Evolutionary conservation across 92 coral and sea anemone species (phyloP).

Genomic region (Parazoanthus atlanticus): DNA sequence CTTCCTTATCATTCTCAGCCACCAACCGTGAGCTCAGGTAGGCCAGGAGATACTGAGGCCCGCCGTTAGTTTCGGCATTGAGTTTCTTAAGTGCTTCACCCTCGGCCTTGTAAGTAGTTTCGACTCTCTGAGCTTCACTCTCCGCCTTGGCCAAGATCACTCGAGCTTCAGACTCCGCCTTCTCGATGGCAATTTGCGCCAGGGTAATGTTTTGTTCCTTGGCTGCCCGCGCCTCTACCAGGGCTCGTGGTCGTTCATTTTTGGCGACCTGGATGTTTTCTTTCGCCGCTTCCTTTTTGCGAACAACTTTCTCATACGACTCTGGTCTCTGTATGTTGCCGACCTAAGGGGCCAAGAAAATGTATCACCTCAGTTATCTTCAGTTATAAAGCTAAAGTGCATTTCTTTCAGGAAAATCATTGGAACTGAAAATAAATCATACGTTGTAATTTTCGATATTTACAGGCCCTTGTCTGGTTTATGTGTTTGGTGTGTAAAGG

Average conservation of each 20-base stretch:
- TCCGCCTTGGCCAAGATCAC: slow-evolving; percentile 22
- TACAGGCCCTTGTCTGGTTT: background rate
- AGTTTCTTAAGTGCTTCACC: slow-evolving; percentile 23
- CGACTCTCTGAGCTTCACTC: slow-evolving; percentile 26
- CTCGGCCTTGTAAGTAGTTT: slow-evolving; percentile 26
- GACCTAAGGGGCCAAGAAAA: background rate
- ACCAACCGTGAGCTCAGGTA: slow-evolving; percentile 14
- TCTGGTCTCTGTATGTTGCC: slow-evolving; percentile 44
- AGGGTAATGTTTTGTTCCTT: slow-evolving; percentile 34
- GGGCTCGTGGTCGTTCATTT: slow-evolving; percentile 34
- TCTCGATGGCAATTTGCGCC: slow-evolving; percentile 39
- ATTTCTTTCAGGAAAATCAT: no score
- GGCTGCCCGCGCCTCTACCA: slow-evolving; percentile 29
- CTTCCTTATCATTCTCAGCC: slow-evolving; percentile 8
- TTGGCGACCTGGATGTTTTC: slow-evolving; percentile 28
- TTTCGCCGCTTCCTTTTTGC: slow-evolving; percentile 41
- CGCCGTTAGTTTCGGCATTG: background rate
- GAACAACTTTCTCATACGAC: slow-evolving; percentile 39
- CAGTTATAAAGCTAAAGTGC: background rate
- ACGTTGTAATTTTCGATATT: background rate
- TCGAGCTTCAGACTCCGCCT: slow-evolving; percentile 42
- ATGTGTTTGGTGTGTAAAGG: no score
- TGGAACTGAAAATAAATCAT: no score
- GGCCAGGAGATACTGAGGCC: background rate
- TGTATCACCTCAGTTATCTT: background rate